These are phyloP conservation scores for Tor tambroides DNA, from an alignment of 2,113 vertebrate genomes.

Conservation along the genomic window DNA sequence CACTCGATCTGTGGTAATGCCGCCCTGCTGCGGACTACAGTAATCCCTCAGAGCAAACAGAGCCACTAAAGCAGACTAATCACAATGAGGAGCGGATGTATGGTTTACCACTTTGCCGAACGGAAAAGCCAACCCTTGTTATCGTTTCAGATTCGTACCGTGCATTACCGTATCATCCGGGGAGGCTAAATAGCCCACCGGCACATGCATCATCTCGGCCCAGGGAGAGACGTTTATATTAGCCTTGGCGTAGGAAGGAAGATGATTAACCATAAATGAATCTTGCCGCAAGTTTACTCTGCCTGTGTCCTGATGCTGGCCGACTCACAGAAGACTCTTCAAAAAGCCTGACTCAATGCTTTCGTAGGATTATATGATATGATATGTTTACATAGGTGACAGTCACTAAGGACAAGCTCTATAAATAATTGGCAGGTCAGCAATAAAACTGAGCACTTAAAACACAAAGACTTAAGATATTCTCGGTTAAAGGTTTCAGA, in stretches of 20 bases:
- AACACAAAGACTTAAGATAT: not conserved
- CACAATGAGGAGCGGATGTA: conserved; percentile 25
- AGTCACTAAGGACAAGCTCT: not conserved
- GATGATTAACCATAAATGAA: conserved; percentile 24
- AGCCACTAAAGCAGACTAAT: conserved; percentile 45
- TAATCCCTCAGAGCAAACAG: conserved; percentile 41
- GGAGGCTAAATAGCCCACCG: conserved; percentile 24
- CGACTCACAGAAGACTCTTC: not conserved
- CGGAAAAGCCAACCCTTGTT: conserved; percentile 10
- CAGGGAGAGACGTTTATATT: conserved; percentile 31
- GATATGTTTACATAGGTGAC: not conserved
- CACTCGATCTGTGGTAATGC: conserved; percentile 35
- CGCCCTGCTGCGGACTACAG: conserved; percentile 15
- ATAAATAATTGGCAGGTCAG: not conserved
- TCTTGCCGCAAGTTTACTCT: not conserved
- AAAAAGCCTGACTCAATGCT: not conserved
- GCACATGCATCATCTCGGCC: conserved; percentile 15
- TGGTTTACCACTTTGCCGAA: conserved; percentile 32
- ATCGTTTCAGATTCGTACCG: conserved; percentile 5
- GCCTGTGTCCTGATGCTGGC: not conserved
- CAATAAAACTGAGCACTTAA: not conserved
- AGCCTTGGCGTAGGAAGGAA: conserved; percentile 13
- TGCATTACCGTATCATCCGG: not conserved
- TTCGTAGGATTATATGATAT: too few relatives aligned
- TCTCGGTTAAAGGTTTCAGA: not conserved